A percentile compares a stretch with the other conserved stretches of the same genome.
phyloP scores from a whole-genome alignment of 1,140 invertebrate genomes.

The Lasioglossum baleicum region DNA sequence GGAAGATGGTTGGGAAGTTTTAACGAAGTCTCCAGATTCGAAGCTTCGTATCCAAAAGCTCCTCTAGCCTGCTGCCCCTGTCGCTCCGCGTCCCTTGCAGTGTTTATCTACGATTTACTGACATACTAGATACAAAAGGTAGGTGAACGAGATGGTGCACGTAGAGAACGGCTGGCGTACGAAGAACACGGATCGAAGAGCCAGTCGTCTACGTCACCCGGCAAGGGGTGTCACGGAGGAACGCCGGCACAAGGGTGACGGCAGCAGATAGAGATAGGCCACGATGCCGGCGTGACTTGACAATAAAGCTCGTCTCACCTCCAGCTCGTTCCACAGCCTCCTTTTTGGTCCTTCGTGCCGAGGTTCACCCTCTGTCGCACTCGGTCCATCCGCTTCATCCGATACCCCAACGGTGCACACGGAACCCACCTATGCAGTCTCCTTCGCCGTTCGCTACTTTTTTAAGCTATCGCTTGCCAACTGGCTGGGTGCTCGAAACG shows the following conservation, averaged over 20 bases:
- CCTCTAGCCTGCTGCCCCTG: too few species aligned
- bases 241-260: slow-evolving; percentile 66
- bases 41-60: too few species aligned
- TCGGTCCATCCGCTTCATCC: slow-evolving; percentile 11
- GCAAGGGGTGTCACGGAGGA: slow-evolving; percentile 47
- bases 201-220: slow-evolving; percentile 26
- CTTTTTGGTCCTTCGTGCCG: slow-evolving; percentile 28
- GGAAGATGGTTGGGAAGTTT: too few species aligned
- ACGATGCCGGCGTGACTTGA: slow-evolving; percentile 78
- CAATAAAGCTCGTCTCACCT: slow-evolving; percentile 77
- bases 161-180: background rate
- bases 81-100: too few species aligned
- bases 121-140: slow-evolving; percentile 41
- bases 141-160: slow-evolving; percentile 37
- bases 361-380: too few species aligned
- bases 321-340: slow-evolving; percentile 47
- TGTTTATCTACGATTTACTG: slow-evolving; percentile 37
- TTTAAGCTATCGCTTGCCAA: slow-evolving; percentile 48
- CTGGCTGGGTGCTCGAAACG: slow-evolving; percentile 18
- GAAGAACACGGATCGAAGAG: slow-evolving; percentile 4
- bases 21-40: too few species aligned
- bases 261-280: slow-evolving; percentile 77
- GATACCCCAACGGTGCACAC: too few species aligned
- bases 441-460: slow-evolving; percentile 40
- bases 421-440: slow-evolving; percentile 33